Evolutionary conservation across 2,888 invertebrate genomes (phyloP).

Genomic region (Tenthredo distinguenda): DNA sequence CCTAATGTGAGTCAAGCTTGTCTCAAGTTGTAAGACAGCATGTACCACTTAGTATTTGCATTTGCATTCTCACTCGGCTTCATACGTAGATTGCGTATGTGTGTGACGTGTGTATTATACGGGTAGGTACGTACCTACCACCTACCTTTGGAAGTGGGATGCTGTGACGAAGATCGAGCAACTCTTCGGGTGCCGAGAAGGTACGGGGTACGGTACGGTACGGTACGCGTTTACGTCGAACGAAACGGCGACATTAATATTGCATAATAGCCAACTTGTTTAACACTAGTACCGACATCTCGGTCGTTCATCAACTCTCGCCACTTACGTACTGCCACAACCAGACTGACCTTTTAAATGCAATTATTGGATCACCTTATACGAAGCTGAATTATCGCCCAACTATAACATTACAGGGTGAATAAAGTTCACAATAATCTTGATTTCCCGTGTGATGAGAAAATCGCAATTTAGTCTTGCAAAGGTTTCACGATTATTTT

Average conservation of each 20-base stretch:
- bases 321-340: constrained; percentile 1
- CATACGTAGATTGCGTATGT: not conserved
- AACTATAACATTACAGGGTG: not conserved
- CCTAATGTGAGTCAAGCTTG: constrained; percentile 46
- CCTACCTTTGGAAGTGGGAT: constrained; percentile 33
- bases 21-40: constrained; percentile 48
- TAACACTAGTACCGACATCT: constrained; percentile 13
- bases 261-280: constrained; percentile 34
- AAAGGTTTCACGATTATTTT: not conserved
- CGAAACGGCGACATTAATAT: constrained; percentile 37
- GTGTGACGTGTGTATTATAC: not conserved
- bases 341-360: constrained; percentile 42
- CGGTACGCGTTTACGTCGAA: constrained; percentile 22
- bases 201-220: not conserved
- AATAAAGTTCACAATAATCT: constrained; percentile 16
- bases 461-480: not conserved
- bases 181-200: not conserved
- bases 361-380: constrained; percentile 35
- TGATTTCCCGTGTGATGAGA: not conserved
- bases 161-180: constrained; percentile 8
- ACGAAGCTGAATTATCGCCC: constrained; percentile 2
- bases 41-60: constrained; percentile 52
- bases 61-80: constrained; percentile 42
- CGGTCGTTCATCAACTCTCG: constrained; percentile 42
- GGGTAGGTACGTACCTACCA: constrained; percentile 3